Conservation (phyloP, 2,797 vertebrate species). For the Arctocebus calabarensis region DNA sequence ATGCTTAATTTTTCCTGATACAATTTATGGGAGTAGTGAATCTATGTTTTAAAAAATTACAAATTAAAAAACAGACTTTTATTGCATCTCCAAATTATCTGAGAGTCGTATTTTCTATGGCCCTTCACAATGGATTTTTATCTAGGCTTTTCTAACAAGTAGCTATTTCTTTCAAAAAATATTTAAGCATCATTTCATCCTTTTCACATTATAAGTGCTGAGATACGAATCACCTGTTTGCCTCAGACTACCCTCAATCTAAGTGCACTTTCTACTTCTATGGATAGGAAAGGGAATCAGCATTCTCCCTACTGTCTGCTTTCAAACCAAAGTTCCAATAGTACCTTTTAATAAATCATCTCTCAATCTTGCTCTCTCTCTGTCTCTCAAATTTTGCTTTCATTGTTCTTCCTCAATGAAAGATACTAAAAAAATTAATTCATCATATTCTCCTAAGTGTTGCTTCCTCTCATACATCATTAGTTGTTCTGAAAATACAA, state of each 20-base stretch:
- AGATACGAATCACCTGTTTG: background rate
- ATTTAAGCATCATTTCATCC: background rate
- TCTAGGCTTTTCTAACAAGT: background rate
- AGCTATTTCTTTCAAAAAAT: background rate
- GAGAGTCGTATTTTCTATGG: background rate
- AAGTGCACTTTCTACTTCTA: background rate
- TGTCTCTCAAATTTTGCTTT: background rate
- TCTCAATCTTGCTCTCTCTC: background rate
- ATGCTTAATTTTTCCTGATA: constrained; percentile 47
- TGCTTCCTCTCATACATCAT: background rate
- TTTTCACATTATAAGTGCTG: background rate
- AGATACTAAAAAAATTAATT: background rate
- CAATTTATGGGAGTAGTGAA: constrained; percentile 2
- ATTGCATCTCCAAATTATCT: background rate
- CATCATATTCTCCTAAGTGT: background rate
- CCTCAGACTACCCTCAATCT: background rate
- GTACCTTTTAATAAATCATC: background rate
- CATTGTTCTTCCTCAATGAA: background rate
- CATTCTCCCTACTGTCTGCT: background rate
- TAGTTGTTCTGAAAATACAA: too few relatives aligned
- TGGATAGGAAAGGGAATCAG: background rate
- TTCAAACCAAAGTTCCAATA: background rate
- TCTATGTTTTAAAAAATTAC: background rate
- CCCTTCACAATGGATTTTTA: background rate
- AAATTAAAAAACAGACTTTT: constrained; percentile 19